phyloP scores from a whole-genome alignment of 2,888 invertebrate genomes.

The Scaptomyza reducta region DNA sequence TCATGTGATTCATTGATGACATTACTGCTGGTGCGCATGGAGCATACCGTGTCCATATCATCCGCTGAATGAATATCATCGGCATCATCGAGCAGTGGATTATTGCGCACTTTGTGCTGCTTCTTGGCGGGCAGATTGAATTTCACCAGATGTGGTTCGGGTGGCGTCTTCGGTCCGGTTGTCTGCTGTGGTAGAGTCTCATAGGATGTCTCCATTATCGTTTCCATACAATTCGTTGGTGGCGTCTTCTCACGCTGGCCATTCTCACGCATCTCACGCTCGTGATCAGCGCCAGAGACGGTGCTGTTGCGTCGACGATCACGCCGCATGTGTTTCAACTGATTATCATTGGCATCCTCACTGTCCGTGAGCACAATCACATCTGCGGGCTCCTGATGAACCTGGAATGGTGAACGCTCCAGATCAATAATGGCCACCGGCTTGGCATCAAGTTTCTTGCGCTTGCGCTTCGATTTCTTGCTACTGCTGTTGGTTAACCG shows the following conservation, averaged over 20 bases:
- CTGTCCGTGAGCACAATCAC: slow-evolving; percentile 94
- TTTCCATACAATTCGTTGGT: slow-evolving; percentile 69
- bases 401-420: slow-evolving; percentile 93
- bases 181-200: slow-evolving; percentile 78
- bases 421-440: slow-evolving; percentile 94
- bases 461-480: slow-evolving; percentile 82
- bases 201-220: slow-evolving; percentile 82
- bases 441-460: slow-evolving; percentile 86
- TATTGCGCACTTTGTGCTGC: slow-evolving; percentile 86
- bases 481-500: slow-evolving; percentile 55
- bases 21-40: slow-evolving; percentile 52
- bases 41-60: slow-evolving; percentile 63
- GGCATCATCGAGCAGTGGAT: slow-evolving; percentile 86
- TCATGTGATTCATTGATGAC: slow-evolving; percentile 43
- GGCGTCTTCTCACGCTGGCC: slow-evolving; percentile 81
- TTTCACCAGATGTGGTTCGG: slow-evolving; percentile 88
- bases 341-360: slow-evolving; percentile 86
- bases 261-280: slow-evolving; percentile 61
- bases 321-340: slow-evolving; percentile 34
- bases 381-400: slow-evolving; percentile 91
- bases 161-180: slow-evolving; percentile 90
- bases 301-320: slow-evolving; percentile 57
- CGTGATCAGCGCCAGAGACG: slow-evolving; percentile 45
- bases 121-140: slow-evolving; percentile 87
- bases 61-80: slow-evolving; percentile 74